Conservation (phyloP, 2,113 vertebrate genomes). For the Vulpes lagopus region DNA sequence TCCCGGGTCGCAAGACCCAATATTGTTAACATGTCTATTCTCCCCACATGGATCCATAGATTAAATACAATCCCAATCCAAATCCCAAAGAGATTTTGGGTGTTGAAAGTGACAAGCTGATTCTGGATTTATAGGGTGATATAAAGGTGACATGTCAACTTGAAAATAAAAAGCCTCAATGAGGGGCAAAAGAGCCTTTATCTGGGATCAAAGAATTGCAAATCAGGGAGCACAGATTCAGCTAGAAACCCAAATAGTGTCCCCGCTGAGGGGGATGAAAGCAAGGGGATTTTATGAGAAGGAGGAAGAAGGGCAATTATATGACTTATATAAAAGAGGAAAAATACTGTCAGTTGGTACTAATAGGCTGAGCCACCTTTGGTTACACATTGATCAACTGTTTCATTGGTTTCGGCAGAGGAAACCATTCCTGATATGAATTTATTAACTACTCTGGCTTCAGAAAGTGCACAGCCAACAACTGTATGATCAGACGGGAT, state of each 20-base stretch:
- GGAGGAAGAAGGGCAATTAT: background rate
- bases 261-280: background rate
- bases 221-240: background rate
- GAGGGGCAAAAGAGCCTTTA: background rate
- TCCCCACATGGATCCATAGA: background rate
- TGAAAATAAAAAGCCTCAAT: background rate
- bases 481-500: background rate
- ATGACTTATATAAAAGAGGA: background rate
- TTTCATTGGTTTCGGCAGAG: background rate
- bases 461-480: background rate
- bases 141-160: background rate
- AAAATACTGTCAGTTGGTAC: background rate
- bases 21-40: background rate
- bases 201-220: background rate
- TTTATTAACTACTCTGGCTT: background rate
- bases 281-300: background rate
- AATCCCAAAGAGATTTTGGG: background rate
- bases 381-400: background rate
- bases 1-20: background rate
- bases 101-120: background rate
- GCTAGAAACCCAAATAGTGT: background rate
- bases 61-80: background rate
- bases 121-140: background rate
- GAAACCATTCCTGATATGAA: background rate
- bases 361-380: background rate